Percentiles rank a stretch among this genome's conserved stretches.
Evolutionary conservation across 2,113 vertebrate genomes (phyloP).

Genomic region (Muntiacus muntjak): DNA sequence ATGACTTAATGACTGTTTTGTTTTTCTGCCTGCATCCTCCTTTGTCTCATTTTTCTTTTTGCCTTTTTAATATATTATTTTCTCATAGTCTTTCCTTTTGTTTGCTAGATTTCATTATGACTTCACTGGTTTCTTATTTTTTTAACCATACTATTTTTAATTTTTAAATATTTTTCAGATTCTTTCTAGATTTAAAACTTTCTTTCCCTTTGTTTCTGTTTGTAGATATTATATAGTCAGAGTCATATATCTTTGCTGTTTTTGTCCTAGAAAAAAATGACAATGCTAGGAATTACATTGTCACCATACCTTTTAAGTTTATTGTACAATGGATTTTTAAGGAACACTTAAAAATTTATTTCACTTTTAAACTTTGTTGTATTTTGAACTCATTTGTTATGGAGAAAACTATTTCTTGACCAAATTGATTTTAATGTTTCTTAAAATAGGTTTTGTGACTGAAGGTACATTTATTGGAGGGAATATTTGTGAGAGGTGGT

Average conservation of each 20-base stretch:
- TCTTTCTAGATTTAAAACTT: conserved; percentile 9
- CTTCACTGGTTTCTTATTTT: not conserved
- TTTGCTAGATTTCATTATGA: not conserved
- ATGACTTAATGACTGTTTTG: not conserved
- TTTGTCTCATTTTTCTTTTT: not conserved
- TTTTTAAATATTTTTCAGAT: conserved; percentile 20
- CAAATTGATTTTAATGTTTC: not conserved
- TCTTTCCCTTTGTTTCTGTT: not conserved
- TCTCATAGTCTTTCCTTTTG: not conserved
- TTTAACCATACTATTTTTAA: not conserved
- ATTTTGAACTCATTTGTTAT: not conserved
- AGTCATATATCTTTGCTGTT: not conserved
- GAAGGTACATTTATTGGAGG: not conserved
- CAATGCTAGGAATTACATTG: not conserved
- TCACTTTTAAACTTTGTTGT: not conserved
- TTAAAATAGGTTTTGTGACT: not conserved
- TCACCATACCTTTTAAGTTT: not conserved
- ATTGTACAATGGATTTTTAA: not conserved
- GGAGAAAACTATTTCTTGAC: not conserved
- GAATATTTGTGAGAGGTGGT: not conserved
- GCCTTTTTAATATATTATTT: not conserved
- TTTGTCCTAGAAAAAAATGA: not conserved
- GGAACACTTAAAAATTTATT: not conserved
- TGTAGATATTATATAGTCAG: not conserved
- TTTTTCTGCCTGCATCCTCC: not conserved